Percentiles rank a stretch among this genome's conserved stretches.
These are phyloP conservation scores for Salmo trutta DNA, from an alignment of 2,797 vertebrate genomes.

Conservation along the genomic window DNA sequence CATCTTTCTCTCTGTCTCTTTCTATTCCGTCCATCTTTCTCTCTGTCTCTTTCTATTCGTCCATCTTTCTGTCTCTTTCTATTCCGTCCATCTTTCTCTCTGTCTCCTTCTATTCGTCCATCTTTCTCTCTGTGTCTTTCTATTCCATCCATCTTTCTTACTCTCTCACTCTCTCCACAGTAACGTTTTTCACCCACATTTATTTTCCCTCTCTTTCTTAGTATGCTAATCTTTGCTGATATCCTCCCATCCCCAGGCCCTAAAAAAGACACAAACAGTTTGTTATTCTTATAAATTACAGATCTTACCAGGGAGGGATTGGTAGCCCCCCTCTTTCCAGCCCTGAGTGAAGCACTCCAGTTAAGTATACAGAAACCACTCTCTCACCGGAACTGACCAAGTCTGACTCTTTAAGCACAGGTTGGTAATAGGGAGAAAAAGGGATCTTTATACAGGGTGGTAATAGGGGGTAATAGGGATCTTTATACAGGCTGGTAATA, in stretches of 20 bases:
- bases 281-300: slow-evolving; percentile 2
- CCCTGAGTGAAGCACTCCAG: not conserved
- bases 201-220: not conserved
- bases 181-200: not conserved
- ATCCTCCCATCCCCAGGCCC: not conserved
- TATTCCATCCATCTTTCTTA: not conserved
- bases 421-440: not conserved
- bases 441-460: too few species aligned
- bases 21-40: too few species aligned
- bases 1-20: too few species aligned
- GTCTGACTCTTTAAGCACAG: not conserved
- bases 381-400: not conserved
- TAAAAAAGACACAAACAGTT: not conserved
- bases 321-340: too few species aligned
- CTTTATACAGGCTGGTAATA: too few species aligned
- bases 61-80: too few species aligned
- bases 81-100: too few species aligned
- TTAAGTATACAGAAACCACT: not conserved
- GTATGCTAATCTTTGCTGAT: not conserved
- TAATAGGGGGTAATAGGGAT: too few species aligned
- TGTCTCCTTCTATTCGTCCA: too few species aligned
- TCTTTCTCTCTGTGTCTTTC: too few species aligned
- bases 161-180: slow-evolving; percentile 33
- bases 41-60: too few species aligned
- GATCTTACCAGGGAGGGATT: not conserved